Base-by-base conservation (phyloP, 2,113 vertebrate genomes). In the Heteronetta atricapilla region DNA sequence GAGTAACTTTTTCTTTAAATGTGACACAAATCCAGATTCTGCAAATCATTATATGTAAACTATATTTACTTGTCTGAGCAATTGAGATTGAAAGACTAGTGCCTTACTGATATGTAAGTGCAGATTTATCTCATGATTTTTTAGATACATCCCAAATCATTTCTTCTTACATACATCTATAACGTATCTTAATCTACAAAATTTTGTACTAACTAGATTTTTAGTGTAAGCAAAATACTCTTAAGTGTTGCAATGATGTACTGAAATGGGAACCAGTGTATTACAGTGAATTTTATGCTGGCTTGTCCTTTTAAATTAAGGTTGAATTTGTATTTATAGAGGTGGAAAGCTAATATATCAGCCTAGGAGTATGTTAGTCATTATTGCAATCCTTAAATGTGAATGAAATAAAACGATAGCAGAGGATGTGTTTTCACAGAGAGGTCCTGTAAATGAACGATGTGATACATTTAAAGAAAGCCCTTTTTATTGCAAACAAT, bases 381-480 rank as follows among this genome's bases (percentile, higher is more conserved):
- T 74, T 80, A 75, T 2, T 58, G 11, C 28, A 85, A 17, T 73
- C 48, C 16, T 68, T 88, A 56, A 72, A 64, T 23, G 18, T 64
- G 26, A 91, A 13, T 62, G 21, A 42, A 74, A 74, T 21, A 78
- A 13, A 31, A 1, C 5, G 18, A 38, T 6, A 52, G n/a, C 17
- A 82, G 28, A 74, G 62, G 40, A 52, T 93, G 14, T 86, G 7
- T 84, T 83, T 85, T 86, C 59, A 74, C 70, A 67, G 80, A 87
- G 52, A 70, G 20, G 3, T 55, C 11, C 38, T 94, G 19, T 63
- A 92, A 88, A 80, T 63, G 36, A 84, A 55, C 70, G 34, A 6
- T 86, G 67, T 90, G 66, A 60, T 97, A 73, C 92, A 50, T 53
- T 95, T 31, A 33, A 59, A 94, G 63, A 78, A 94, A 78, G 81